Evolutionary conservation across 2,888 invertebrate genomes (phyloP), one percentile per base, ranked within the genome.

Genomic region (Perithous albicinctus): DNA sequence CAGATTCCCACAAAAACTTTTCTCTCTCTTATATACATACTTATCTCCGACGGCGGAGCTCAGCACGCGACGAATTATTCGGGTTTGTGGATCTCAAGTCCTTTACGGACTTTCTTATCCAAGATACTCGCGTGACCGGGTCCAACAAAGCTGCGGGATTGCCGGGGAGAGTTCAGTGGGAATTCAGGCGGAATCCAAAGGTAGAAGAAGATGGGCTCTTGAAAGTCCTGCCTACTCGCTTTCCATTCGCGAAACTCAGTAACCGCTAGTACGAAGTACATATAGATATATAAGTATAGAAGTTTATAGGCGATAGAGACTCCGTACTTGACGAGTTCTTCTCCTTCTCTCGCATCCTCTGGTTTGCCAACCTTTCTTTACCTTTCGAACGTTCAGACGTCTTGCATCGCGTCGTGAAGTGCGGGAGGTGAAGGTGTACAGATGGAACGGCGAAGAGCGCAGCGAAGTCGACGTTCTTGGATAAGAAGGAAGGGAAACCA

Each of bases 41-140:
- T 80, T 61, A 61, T 76, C 66, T 67, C 51, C 32, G n/a, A n/a
- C n/a, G 12, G 43, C 38, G 61, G 41, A 32, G 64, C 32, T 3
- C n/a, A 51, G 59, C 72, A 72, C 66, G 61, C 80, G 80, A 80
- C 48, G 76, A 80, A 72, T 80, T 72, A 54, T 67, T 61, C 66
- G 56, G 20, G 41, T 20, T 56, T 12, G 66, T 29, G 38, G 38
- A 43, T 63, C 12, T 32, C 1, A 48, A 78, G 41, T 72, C 67
- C 15, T 72, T 41, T 8, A 15, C 66, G 41, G 15, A 54, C 69
- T 76, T 63, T 66, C 66, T 80, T 76, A 80, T 80, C 80, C 51
- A 15, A 67, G 48, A 67, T 38, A 59, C 18, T 72, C 41, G 66
- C 72, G 66, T 76, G 80, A 72, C 72, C 66, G 43, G 48, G 54